Evolutionary conservation across 1,140 invertebrate species (phyloP).

Genomic region (Bradynema listronoti): DNA sequence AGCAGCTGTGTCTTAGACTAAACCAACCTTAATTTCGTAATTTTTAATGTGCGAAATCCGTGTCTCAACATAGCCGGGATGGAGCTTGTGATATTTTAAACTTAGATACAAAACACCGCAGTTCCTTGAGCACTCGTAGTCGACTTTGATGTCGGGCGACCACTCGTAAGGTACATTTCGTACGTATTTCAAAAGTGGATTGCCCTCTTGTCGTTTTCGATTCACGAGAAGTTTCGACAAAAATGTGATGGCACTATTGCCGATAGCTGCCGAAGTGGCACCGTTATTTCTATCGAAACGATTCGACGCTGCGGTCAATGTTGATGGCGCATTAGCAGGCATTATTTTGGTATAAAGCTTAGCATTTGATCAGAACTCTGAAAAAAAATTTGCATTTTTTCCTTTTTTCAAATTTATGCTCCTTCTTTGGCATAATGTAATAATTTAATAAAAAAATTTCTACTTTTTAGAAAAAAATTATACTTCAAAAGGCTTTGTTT

Average conservation of each 20-base stretch:
- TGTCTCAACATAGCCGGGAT: conserved; percentile 52
- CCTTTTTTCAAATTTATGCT: no score
- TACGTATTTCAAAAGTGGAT: conserved; percentile 53
- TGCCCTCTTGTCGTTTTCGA: conserved; percentile 50
- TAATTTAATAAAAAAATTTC: no score
- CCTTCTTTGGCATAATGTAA: no score
- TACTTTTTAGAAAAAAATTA: no score
- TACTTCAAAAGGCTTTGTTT: no score
- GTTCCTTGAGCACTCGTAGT: conserved; percentile 44
- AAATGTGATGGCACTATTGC: background rate
- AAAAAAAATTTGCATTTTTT: no score
- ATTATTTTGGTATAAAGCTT: no score
- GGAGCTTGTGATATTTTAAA: conserved; percentile 55
- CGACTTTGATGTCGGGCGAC: conserved; percentile 43
- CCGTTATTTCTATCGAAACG: no score
- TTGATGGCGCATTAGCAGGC: no score
- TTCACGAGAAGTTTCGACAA: conserved; percentile 40
- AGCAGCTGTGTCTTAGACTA: background rate
- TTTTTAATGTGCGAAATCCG: conserved; percentile 34
- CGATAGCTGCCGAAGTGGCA: background rate
- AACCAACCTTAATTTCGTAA: conserved; percentile 35
- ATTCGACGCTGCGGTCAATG: no score
- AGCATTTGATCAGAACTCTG: no score
- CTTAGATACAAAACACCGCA: conserved; percentile 51
- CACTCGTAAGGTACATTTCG: conserved; percentile 57